Conservation (phyloP, 1,140 invertebrate species). For the Drosophila jambulina region DNA sequence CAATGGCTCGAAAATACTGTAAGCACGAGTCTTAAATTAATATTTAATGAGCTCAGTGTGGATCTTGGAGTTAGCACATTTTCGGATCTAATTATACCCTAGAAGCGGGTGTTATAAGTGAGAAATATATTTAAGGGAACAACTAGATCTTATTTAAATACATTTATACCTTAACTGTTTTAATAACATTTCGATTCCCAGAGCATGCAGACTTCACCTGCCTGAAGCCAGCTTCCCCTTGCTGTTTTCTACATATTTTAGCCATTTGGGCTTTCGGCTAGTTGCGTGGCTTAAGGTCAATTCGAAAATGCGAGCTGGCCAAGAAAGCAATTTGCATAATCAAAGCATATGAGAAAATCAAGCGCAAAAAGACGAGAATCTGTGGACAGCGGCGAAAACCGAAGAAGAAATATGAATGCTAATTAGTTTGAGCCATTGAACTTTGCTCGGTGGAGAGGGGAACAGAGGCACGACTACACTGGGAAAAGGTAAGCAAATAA, state of each 20-base stretch:
- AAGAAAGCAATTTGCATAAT: conserved; percentile 56
- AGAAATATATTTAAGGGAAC: background rate
- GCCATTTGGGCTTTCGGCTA: conserved; percentile 1
- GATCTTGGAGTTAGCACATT: conserved; percentile 3
- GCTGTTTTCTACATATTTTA: conserved; percentile 7
- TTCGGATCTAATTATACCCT: background rate
- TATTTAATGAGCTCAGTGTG: conserved; percentile 8
- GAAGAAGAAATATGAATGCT: conserved; percentile 47
- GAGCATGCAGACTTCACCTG: background rate
- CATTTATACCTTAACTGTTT: background rate
- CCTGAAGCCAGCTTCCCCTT: background rate
- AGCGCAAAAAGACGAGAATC: conserved; percentile 25
- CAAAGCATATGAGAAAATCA: conserved; percentile 40
- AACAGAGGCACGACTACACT: background rate
- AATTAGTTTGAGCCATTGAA: conserved; percentile 57
- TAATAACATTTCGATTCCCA: background rate
- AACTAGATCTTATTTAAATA: background rate
- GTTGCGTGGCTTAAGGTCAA: conserved; percentile 26
- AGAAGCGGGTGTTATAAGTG: background rate
- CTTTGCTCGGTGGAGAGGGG: conserved; percentile 22
- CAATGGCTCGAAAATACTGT: background rate
- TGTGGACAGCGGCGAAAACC: conserved; percentile 36
- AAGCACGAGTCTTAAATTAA: conserved; percentile 3
- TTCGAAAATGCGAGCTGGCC: conserved; percentile 5
- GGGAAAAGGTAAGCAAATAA: background rate